Evolutionary conservation across 2,113 vertebrate genomes (phyloP).

Genomic region (Cheilinus undulatus): DNA sequence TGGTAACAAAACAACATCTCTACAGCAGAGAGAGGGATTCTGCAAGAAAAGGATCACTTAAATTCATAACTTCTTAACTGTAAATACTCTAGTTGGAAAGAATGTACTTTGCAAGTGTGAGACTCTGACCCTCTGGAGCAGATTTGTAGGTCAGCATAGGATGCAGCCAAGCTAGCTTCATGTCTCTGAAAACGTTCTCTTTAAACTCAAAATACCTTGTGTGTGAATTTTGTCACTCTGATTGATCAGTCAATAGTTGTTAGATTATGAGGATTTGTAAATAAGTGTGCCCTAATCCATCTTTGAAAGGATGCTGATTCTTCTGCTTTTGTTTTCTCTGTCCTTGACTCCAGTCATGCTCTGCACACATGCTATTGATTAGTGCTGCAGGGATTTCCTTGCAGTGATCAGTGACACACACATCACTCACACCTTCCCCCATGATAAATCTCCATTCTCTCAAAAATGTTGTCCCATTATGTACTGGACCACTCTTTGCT

Average conservation of each 20-base stretch:
- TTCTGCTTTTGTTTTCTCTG: slow-evolving; percentile 14
- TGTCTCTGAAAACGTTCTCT: too few relatives aligned
- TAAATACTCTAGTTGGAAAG: too few relatives aligned
- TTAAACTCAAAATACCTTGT: too few relatives aligned
- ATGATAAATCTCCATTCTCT: slow-evolving; percentile 51
- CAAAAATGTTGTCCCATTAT: slow-evolving; percentile 66
- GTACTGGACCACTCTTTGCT: slow-evolving; percentile 29
- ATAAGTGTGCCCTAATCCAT: not conserved
- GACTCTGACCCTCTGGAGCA: too few relatives aligned
- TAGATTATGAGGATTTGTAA: not conserved
- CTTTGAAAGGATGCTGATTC: slow-evolving; percentile 20
- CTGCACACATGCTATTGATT: slow-evolving; percentile 63
- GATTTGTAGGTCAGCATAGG: too few relatives aligned
- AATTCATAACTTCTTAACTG: too few relatives aligned
- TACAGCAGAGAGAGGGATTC: too few relatives aligned
- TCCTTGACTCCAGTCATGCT: slow-evolving; percentile 53
- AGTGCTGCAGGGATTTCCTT: slow-evolving; percentile 36
- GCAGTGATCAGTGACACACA: slow-evolving; percentile 39
- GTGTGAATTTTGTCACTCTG: too few relatives aligned
- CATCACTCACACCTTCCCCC: slow-evolving; percentile 29
- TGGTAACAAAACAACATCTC: too few relatives aligned
- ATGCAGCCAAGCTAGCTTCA: too few relatives aligned
- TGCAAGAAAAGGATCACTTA: too few relatives aligned
- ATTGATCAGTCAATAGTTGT: not conserved
- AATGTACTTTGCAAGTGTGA: too few relatives aligned